Percentiles rank a stretch among this genome's conserved stretches.
Evolutionary conservation across 1,140 invertebrate genomes (phyloP).

Genomic region (Drosophila truncata): DNA sequence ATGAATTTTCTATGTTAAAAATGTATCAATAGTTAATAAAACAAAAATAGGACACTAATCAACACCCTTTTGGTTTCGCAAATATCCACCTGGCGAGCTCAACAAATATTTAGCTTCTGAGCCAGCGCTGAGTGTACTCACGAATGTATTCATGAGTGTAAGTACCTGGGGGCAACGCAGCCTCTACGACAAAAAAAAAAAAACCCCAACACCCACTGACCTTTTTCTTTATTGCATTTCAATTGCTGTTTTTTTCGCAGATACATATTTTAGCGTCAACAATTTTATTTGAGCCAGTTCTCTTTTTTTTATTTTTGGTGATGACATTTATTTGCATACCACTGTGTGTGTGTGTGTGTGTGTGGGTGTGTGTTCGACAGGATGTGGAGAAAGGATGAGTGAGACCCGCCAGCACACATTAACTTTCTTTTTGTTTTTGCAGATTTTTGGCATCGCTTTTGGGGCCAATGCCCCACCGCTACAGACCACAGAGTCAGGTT

Average conservation of each 20-base stretch:
- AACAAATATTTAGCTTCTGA: constrained; percentile 23
- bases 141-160: constrained; percentile 39
- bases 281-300: constrained; percentile 36
- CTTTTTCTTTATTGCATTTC: constrained; percentile 32
- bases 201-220: constrained; percentile 21
- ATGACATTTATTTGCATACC: constrained; percentile 47
- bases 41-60: neutral
- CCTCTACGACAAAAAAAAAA: neutral
- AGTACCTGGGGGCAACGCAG: constrained; percentile 16
- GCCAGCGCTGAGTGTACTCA: constrained; percentile 34
- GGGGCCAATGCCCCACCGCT: neutral
- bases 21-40: neutral
- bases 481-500: constrained; percentile 24
- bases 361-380: neutral
- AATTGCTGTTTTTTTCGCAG: constrained; percentile 27
- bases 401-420: constrained; percentile 10
- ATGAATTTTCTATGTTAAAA: neutral
- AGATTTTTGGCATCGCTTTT: constrained; percentile 39
- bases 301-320: neutral
- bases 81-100: neutral
- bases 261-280: constrained; percentile 45
- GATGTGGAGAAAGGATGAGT: neutral
- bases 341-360: neutral
- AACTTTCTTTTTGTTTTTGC: constrained; percentile 34
- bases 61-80: neutral